Base-by-base conservation (phyloP, 2,888 invertebrate genomes). In the Drosophila mulleri region DNA sequence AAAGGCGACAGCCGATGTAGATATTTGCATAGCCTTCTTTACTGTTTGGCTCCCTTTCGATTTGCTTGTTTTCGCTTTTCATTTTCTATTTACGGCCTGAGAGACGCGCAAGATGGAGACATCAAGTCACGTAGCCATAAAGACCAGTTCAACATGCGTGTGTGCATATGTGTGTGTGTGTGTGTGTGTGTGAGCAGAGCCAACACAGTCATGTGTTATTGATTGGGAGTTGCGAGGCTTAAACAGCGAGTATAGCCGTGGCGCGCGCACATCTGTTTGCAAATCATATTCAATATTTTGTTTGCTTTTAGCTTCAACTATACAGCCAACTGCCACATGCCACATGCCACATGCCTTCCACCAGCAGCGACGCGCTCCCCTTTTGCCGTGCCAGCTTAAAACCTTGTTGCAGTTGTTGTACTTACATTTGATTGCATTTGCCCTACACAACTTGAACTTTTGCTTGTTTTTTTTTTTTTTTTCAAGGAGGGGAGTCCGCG, bases 231-330 rank as follows among this genome's bases (percentile, higher is more conserved):
- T 76, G 76, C 76, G 80, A 72, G 62, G 57, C 66, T 59, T 45
- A 54, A 61, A 32, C 45, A 39, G 29, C 37, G 42, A 37, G 58
- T 47, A 45, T 29, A 23, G 52, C 29, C 48, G n/a, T 48, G 48
- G n/a, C 29, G 11, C 53, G 42, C 18, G 35, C 50, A 63, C 88
- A 87, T 82, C 72, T 84, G 83, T 80, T 82, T 67, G 77, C 85
- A 82, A 84, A 89, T 89, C 82, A 89, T 88, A 84, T 84, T 84
- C 89, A 84, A 89, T 88, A 89, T 89, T 79, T 84, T 89, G 88
- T 84, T 84, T 82, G 89, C 60, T 56, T 57, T 59, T 53, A 58
- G 50, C 29, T 26, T 48, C 61, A 45, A 16, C 58, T 37, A 47
- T 56, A 47, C 41, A 20, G 32, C 44, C 39, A 32, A 32, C 56